Percentiles rank a stretch among this genome's conserved stretches.
Evolutionary conservation across 1,140 invertebrate genomes (phyloP).

Genomic region (Brachionus angularis): DNA sequence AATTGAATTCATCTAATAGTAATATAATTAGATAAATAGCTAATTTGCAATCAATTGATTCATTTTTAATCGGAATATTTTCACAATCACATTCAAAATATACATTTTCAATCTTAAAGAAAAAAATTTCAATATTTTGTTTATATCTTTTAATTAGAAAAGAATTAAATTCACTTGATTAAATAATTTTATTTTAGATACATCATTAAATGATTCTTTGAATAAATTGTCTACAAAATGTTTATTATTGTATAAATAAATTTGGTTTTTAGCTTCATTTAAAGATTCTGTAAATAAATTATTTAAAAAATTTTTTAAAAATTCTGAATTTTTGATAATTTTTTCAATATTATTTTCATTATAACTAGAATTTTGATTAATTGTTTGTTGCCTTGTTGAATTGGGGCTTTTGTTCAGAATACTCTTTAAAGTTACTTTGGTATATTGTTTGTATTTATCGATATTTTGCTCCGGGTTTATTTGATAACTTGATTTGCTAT

Average conservation of each 20-base stretch:
- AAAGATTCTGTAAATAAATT: not conserved
- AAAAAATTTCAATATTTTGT: too few species aligned
- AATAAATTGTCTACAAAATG: not conserved
- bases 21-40: not conserved
- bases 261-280: too few species aligned
- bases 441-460: constrained; percentile 23
- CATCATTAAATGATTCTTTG: not conserved
- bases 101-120: not conserved
- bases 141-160: too few species aligned
- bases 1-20: constrained; percentile 12
- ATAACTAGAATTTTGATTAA: not conserved
- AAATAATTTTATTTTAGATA: too few species aligned
- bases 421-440: constrained; percentile 34
- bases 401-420: constrained; percentile 24
- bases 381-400: not conserved
- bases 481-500: not conserved
- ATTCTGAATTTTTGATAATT: not conserved
- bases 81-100: constrained; percentile 31
- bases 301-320: not conserved
- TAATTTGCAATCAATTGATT: not conserved
- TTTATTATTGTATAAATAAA: not conserved
- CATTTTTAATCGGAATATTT: not conserved
- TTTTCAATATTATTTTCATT: constrained; percentile 2
- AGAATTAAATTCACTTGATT: too few species aligned
- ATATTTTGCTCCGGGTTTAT: not conserved